Evolutionary conservation across 2,797 vertebrate genomes (phyloP).

Genomic region (Myotis vivesi): DNA sequence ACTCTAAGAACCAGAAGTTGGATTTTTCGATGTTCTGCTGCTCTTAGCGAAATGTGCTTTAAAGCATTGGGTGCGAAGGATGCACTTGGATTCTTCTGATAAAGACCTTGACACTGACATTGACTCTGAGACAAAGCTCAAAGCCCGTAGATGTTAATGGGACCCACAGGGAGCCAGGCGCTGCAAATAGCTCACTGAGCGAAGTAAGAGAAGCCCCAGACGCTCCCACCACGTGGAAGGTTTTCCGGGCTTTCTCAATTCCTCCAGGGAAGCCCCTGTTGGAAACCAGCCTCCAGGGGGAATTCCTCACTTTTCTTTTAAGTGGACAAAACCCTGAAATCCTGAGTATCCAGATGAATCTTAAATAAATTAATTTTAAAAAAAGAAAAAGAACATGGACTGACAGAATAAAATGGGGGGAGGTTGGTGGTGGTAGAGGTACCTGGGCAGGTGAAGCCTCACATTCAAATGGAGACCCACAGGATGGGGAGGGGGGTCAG

Average conservation of each 20-base stretch:
- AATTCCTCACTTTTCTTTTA: background rate
- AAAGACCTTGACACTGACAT: background rate
- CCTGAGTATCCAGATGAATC: background rate
- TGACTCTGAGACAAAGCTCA: background rate
- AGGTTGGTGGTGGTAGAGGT: background rate
- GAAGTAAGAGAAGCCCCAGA: background rate
- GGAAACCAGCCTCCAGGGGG: background rate
- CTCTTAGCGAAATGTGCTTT: background rate
- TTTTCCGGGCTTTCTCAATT: background rate
- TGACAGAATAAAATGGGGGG: background rate
- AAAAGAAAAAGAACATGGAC: rapidly evolving
- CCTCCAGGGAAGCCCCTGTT: background rate
- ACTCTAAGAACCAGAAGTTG: too few species aligned
- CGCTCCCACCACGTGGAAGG: background rate
- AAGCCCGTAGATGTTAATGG: background rate
- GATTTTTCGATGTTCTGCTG: background rate
- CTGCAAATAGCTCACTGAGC: background rate
- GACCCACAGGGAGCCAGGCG: background rate
- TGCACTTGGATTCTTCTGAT: background rate
- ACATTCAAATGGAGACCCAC: background rate
- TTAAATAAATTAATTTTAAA: too few species aligned
- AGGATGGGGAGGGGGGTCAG: background rate
- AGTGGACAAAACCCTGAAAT: background rate
- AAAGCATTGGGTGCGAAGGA: background rate
- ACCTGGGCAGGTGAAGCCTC: background rate